These are phyloP conservation scores for Lamprologus callipterus DNA, from an alignment of 2,113 vertebrate species.

Conservation along the genomic window DNA sequence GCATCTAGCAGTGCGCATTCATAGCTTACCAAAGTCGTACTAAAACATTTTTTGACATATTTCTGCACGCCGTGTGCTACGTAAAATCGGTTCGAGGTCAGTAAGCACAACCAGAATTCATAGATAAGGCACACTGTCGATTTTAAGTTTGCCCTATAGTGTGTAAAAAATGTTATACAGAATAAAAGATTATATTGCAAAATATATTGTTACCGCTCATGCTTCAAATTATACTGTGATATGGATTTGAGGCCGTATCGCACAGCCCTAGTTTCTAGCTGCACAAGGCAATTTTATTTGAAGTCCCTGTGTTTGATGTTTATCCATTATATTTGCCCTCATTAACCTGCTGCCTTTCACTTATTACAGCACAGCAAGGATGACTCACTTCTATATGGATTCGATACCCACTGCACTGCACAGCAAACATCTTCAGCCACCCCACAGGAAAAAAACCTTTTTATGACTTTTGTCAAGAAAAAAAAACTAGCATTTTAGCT, in stretches of 20 bases:
- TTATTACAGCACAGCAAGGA: background rate
- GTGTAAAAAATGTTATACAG: no score
- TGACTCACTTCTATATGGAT: background rate
- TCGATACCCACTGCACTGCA: background rate
- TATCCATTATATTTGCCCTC: background rate
- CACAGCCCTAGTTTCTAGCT: background rate
- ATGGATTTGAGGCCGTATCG: fast-evolving
- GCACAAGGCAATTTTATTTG: background rate
- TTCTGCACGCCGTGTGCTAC: fast-evolving
- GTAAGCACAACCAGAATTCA: fast-evolving
- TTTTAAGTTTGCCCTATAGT: no score
- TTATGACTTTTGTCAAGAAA: background rate
- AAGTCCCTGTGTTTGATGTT: background rate
- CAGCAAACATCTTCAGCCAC: background rate
- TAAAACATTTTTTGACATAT: background rate
- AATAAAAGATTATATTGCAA: fast-evolving
- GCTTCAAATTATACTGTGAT: no score
- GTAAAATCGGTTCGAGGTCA: no score
- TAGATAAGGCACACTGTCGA: no score
- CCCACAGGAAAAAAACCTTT: background rate
- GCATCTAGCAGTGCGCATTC: no score
- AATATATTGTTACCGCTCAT: no score
- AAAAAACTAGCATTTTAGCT: background rate
- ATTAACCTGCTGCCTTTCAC: background rate
- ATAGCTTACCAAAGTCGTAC: no score